phyloP scores from a whole-genome alignment of 2,888 invertebrate genomes.

The Lordiphosa fenestrarum region DNA sequence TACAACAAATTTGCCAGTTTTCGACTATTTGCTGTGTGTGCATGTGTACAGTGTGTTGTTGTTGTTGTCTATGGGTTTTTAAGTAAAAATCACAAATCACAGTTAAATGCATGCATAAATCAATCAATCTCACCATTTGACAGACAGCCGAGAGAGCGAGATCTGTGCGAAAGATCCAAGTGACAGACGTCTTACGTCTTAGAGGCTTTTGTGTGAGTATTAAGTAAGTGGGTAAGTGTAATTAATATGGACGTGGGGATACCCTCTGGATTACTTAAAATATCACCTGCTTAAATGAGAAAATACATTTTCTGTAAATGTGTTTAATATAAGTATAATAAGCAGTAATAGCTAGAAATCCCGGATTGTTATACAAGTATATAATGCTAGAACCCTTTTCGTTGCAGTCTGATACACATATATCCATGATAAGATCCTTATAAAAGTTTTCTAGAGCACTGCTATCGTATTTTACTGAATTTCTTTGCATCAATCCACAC shows the following conservation, averaged over 20 bases:
- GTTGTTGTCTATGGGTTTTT: too few species aligned
- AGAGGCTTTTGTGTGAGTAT: slow-evolving; percentile 31
- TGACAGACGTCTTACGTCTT: slow-evolving; percentile 51
- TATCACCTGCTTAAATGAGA: too few species aligned
- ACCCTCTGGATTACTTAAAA: neutral
- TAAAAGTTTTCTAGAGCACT: too few species aligned
- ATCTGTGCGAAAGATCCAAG: slow-evolving; percentile 38
- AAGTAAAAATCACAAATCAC: slow-evolving; percentile 51
- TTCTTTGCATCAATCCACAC: too few species aligned
- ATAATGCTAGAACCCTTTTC: too few species aligned
- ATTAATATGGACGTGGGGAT: neutral
- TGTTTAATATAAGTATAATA: too few species aligned
- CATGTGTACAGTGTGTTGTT: slow-evolving; percentile 24
- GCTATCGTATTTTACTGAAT: too few species aligned
- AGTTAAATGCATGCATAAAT: slow-evolving; percentile 69
- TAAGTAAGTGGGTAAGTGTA: slow-evolving; percentile 10
- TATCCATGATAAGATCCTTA: too few species aligned
- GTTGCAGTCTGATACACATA: too few species aligned
- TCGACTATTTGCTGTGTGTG: slow-evolving; percentile 18
- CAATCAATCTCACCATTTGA: slow-evolving; percentile 60
- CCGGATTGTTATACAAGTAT: too few species aligned
- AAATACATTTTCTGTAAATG: too few species aligned
- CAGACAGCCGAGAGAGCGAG: slow-evolving; percentile 29
- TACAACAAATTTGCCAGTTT: slow-evolving; percentile 16
- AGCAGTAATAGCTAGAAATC: too few species aligned